Evolutionary conservation across 2,797 vertebrate species (phyloP).

Genomic region (Neosalanx taihuensis): DNA sequence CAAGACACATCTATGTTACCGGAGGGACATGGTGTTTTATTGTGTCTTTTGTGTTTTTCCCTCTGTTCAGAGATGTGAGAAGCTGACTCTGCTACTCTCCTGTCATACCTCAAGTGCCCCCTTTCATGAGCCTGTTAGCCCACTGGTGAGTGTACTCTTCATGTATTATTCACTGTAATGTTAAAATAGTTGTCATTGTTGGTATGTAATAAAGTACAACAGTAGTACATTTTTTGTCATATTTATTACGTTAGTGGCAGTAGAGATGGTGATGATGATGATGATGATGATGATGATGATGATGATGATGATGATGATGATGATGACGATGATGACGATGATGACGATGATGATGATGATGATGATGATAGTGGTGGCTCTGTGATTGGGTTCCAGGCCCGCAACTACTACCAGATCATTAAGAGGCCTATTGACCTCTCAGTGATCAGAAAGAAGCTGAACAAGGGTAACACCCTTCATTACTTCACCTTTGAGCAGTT

Average conservation of each 20-base stretch:
- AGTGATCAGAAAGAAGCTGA: constrained; percentile 85
- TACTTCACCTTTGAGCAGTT: constrained; percentile 86
- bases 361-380: constrained; percentile 7
- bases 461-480: constrained; percentile 80
- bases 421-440: constrained; percentile 94
- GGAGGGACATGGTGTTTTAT: neutral
- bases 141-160: constrained; percentile 71
- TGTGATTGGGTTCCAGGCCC: constrained; percentile 72
- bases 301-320: too few species aligned
- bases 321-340: too few species aligned
- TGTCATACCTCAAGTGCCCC: constrained; percentile 88
- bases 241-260: too few species aligned
- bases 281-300: too few species aligned
- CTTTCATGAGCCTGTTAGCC: constrained; percentile 94
- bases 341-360: neutral
- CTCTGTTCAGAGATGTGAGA: constrained; percentile 89
- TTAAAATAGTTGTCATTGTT: neutral
- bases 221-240: too few species aligned
- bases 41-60: constrained; percentile 23
- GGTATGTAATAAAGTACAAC: neutral
- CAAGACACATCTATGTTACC: neutral
- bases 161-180: too few species aligned
- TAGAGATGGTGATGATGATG: too few species aligned
- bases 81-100: constrained; percentile 85
- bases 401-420: constrained; percentile 98